Percentiles rank a stretch among this genome's conserved stretches.
These are phyloP conservation scores for Strongylocentrotus purpuratus DNA, from an alignment of 35 echinoderm and acorn worm genomes.

Conservation along the genomic window DNA sequence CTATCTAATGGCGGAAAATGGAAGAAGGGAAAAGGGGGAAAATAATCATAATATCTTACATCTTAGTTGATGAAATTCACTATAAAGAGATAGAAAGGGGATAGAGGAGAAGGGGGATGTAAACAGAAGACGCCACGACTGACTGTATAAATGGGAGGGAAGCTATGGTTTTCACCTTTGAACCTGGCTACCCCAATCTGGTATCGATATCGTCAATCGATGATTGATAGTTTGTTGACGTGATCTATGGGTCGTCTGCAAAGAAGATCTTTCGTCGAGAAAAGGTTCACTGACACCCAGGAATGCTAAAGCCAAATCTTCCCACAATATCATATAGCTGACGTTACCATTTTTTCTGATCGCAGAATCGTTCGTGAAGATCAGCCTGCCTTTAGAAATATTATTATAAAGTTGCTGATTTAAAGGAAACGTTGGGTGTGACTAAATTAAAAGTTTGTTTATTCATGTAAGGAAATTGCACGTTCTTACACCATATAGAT, in stretches of 20 bases:
- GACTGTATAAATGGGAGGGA: not conserved
- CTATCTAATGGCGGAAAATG: too few relatives aligned
- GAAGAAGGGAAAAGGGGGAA: too few relatives aligned
- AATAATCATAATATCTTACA: too few relatives aligned
- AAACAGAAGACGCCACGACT: too few relatives aligned
- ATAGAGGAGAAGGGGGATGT: too few relatives aligned
- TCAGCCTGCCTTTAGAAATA: not conserved
- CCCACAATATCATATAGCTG: not conserved
- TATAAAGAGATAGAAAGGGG: too few relatives aligned
- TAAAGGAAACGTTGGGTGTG: not conserved
- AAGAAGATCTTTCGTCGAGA: not conserved
- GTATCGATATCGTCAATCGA: slow-evolving; percentile 11
- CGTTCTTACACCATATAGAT: too few relatives aligned
- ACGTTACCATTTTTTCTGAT: not conserved
- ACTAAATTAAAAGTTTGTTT: too few relatives aligned
- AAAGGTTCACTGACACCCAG: not conserved
- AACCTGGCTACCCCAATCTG: not conserved
- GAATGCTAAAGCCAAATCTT: not conserved
- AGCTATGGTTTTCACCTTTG: not conserved
- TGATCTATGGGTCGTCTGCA: not conserved
- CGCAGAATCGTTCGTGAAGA: not conserved
- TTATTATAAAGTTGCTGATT: not conserved
- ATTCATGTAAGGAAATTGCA: too few relatives aligned
- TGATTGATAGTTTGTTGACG: not conserved
- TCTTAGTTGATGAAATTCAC: too few relatives aligned